A percentile compares a stretch with the other conserved stretches of the same genome.
phyloP scores from a whole-genome alignment of 2,797 vertebrate species.

The Nannoperca australis region DNA sequence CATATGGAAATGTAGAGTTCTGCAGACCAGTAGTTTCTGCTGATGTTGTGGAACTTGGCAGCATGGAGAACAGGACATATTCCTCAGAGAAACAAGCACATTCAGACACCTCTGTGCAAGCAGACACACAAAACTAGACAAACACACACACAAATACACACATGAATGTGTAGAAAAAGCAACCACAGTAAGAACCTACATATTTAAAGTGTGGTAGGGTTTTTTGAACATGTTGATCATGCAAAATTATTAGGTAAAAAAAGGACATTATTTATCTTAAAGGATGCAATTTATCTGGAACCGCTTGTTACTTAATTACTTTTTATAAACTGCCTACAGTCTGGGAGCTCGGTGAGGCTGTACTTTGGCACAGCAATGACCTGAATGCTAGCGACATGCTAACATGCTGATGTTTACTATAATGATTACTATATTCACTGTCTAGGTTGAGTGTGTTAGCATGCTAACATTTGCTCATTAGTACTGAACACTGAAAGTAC shows the following conservation, averaged over 20 bases:
- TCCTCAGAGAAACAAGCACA: conserved; percentile 66
- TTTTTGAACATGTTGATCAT: neutral
- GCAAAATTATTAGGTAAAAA: neutral
- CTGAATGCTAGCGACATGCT: neutral
- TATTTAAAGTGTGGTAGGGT: neutral
- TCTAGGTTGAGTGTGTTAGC: neutral
- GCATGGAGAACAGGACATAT: conserved; percentile 52
- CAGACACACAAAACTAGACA: conserved; percentile 53
- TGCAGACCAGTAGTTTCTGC: conserved; percentile 72
- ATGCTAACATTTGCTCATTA: neutral
- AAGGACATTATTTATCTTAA: neutral
- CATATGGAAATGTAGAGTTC: conserved; percentile 74
- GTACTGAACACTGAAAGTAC: neutral
- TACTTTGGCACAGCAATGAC: too few species aligned
- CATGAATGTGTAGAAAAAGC: neutral
- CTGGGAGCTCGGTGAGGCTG: too few species aligned
- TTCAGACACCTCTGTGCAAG: conserved; percentile 52
- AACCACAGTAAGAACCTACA: neutral
- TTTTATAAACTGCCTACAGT: neutral
- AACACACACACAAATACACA: conserved; percentile 8
- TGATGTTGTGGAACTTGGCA: conserved; percentile 71
- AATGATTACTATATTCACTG: too few species aligned
- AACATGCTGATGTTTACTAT: neutral
- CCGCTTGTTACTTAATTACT: neutral
- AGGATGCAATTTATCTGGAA: neutral